Evolutionary conservation across 1,140 invertebrate species (phyloP), one percentile per base, ranked within the genome.

Genomic region (Mesaphorura yosii): DNA sequence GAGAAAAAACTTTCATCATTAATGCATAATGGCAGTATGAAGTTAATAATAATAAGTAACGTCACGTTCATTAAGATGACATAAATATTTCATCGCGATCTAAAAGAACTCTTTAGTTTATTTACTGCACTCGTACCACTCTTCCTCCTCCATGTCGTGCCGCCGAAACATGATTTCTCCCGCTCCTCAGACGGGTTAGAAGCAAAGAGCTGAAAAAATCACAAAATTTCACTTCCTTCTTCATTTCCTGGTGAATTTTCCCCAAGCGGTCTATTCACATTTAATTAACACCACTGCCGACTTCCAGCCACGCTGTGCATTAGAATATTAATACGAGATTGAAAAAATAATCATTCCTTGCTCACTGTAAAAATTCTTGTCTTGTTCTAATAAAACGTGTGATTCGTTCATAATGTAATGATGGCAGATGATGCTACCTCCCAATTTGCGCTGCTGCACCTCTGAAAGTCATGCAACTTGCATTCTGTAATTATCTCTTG

Each of bases 21-120:
- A 60, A 60, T 56, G 50, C 53, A 58, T 55, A 58, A 55, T 55
- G 51, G 53, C 51, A 55, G 40, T 54, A 50, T n/a, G n/a, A n/a
- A n/a, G n/a, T n/a, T n/a, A n/a, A n/a, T n/a, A n/a, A n/a, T n/a
- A n/a, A n/a, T 53, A 53, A 60, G 48, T 54, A 60, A 41, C 50
- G 50, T 60, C 58, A 60, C 58, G 58, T 60, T 60, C 58, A 60
- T 60, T 60, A 60, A 60, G 51, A 53, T 53, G 58, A 54, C 58
- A 60, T 57, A 60, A 60, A 60, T 60, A 59, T 59, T 54, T 54
- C 47, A 58, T 51, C 51, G 48, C 29, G 50, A 58, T 53, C 56
- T 49, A 44, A 58, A 48, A 58, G 45, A 27, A 48, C 40, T 52
- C 52, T 40, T 48, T n/a, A 29, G 28, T 37, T 25, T 25, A 17